phyloP scores from a whole-genome alignment of 1,140 invertebrate genomes.

The Drosophila oshimai region DNA sequence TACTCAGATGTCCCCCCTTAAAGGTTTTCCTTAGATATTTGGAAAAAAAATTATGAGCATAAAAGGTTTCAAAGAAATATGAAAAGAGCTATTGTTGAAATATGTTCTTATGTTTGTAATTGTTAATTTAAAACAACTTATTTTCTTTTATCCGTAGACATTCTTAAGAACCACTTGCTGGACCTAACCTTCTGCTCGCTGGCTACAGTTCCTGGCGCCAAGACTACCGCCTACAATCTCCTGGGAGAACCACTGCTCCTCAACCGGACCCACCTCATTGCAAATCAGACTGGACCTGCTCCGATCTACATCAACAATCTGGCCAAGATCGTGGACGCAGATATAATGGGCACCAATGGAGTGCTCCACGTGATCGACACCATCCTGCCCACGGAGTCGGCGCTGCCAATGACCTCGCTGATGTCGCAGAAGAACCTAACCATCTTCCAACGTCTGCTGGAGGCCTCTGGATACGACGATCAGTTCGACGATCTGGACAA shows the following conservation, averaged over 20 bases:
- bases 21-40: too few relatives aligned
- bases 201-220: constrained; percentile 84
- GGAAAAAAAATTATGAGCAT: too few relatives aligned
- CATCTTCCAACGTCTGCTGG: constrained; percentile 83
- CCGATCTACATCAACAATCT: constrained; percentile 83
- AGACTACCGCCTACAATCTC: constrained; percentile 84
- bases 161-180: constrained; percentile 87
- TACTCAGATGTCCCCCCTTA: too few relatives aligned
- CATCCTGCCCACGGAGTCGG: constrained; percentile 85
- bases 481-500: constrained; percentile 85
- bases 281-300: constrained; percentile 36
- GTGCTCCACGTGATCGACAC: constrained; percentile 88
- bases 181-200: constrained; percentile 87
- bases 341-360: constrained; percentile 87
- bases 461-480: constrained; percentile 85
- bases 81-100: too few relatives aligned
- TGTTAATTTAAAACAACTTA: neutral
- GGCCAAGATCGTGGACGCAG: constrained; percentile 83
- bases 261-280: constrained; percentile 79
- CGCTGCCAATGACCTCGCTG: constrained; percentile 82
- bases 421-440: constrained; percentile 83
- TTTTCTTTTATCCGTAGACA: constrained; percentile 81
- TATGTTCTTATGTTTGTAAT: too few relatives aligned
- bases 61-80: too few relatives aligned
- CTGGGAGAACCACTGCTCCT: constrained; percentile 84